These are phyloP conservation scores for Setipinna tenuifilis DNA, from an alignment of 2,797 vertebrate species.

Conservation along the genomic window DNA sequence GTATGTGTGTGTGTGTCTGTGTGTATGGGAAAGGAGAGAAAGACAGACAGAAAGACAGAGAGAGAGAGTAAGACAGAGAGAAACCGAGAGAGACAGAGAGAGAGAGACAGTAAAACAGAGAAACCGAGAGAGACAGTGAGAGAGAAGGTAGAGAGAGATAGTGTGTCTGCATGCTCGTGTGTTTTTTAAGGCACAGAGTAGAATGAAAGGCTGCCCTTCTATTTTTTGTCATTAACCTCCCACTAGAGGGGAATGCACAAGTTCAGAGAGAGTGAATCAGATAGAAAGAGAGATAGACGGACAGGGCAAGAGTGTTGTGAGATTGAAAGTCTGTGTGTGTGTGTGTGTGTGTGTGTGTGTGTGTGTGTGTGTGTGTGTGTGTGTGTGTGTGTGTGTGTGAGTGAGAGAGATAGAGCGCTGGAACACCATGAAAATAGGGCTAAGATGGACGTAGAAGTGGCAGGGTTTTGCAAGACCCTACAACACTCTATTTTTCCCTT, in stretches of 20 bases:
- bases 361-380: slow-evolving; percentile 18
- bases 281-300: neutral
- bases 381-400: slow-evolving; percentile 26
- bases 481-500: neutral
- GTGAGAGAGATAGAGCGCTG: neutral
- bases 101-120: neutral
- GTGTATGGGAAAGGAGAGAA: no score
- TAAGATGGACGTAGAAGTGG: neutral
- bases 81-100: neutral
- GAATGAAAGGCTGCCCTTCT: slow-evolving; percentile 79
- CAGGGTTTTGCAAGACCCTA: neutral
- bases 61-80: slow-evolving; percentile 52
- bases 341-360: neutral
- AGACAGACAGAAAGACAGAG: no score
- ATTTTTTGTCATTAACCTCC: slow-evolving; percentile 67
- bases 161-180: slow-evolving; percentile 65
- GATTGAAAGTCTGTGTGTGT: neutral
- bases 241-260: slow-evolving; percentile 17
- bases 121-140: no score
- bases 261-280: slow-evolving; percentile 7
- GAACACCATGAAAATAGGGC: neutral
- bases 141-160: slow-evolving; percentile 48
- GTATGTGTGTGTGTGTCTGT: slow-evolving; percentile 60
- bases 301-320: neutral
- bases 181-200: slow-evolving; percentile 63